Evolutionary conservation across 2,888 invertebrate species (phyloP), one percentile per base, ranked within the genome.

Genomic region (Pardosa pseudoannulata): DNA sequence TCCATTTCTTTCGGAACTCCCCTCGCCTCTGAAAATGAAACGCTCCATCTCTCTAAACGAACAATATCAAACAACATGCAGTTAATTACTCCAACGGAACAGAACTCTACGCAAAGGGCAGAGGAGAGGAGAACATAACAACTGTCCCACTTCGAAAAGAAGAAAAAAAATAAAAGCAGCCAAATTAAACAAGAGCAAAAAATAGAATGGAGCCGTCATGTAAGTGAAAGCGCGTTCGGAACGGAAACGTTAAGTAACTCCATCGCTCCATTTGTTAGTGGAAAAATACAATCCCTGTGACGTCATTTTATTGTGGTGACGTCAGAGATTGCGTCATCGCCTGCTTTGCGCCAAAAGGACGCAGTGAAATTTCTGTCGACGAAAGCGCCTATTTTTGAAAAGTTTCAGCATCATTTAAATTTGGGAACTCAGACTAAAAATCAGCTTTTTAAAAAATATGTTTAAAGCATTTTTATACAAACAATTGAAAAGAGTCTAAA

Each of bases 51-150:
- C 79, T 71, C 71, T 32, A 31, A 56, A 23, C 64, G 64, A 56
- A 70, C 71, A 71, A 78, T 73, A 46, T 39, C 36, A 36, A 39
- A 39, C 74, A 64, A 76, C 70, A 41, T 23, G 28, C 62, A 65
- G 62, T 79, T 79, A 79, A 79, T 79, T 72, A 39, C 79, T 29
- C 41, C 71, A 39, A 36, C 79, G 36, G 71, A 79, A 71, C 79
- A 62, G 79, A 79, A 79, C 70, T 32, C 23, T 36, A 32, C 23
- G 36, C 39, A 50, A 73, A 31, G 13, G 27, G 31, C 28, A n/a
- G 28, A 50, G 29, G 36, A 36, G 6, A 36, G 32, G 19, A 65
- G 13, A 75, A 27, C 27, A 64, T 29, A 64, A 56, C 56, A 56
- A 64, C 79, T 71, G 62, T 79, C 71, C 64, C 79, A 64, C 41